These are phyloP conservation scores for Setophaga coronata DNA, from an alignment of 2,113 vertebrate genomes.

Conservation along the genomic window DNA sequence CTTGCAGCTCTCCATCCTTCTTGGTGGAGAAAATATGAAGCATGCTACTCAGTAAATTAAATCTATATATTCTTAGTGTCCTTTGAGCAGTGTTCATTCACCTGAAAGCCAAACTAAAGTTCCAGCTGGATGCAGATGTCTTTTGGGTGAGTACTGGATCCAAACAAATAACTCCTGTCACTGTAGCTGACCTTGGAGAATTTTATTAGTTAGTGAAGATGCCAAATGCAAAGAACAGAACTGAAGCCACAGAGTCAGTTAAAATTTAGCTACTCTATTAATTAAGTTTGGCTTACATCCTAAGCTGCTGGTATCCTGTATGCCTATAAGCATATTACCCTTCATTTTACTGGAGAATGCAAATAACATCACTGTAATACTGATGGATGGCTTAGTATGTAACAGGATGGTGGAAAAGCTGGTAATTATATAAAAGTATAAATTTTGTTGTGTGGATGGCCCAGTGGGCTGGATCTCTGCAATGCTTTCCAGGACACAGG, in stretches of 20 bases:
- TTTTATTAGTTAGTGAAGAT: slow-evolving; percentile 2
- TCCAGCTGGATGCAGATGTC: not conserved
- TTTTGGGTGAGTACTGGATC: not conserved
- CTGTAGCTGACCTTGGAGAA: not conserved
- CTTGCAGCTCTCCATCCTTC: not conserved
- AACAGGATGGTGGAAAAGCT: not conserved
- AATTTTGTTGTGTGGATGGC: not conserved
- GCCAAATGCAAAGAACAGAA: not conserved
- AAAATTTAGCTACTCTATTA: not conserved
- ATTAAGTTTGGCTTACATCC: not conserved
- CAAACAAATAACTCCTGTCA: not conserved
- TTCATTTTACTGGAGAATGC: not conserved
- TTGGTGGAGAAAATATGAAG: not conserved
- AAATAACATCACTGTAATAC: not conserved
- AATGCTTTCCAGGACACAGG: not conserved
- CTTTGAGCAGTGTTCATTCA: not conserved
- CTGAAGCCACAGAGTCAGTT: not conserved
- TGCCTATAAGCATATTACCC: not conserved
- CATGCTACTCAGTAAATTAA: not conserved
- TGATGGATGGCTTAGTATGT: not conserved
- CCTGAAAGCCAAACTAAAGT: not conserved
- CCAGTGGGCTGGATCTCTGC: not conserved
- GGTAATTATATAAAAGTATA: not conserved
- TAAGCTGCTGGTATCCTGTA: not conserved
- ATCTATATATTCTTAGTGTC: not conserved